Conservation (phyloP, 2,113 vertebrate species). For the Cettia cetti region DNA sequence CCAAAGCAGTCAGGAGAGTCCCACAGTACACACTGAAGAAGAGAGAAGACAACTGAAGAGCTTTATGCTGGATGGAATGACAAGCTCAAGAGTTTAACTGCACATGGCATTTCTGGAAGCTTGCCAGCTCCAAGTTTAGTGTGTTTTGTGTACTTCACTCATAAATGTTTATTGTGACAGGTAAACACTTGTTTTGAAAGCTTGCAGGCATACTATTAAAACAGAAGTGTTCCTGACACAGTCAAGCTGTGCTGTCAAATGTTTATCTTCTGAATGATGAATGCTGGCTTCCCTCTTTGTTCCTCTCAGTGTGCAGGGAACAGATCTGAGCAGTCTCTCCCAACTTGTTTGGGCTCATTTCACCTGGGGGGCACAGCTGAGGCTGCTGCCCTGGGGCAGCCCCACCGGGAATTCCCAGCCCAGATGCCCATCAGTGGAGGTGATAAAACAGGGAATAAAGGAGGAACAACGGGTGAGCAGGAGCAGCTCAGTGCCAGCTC, state of each 20-base stretch:
- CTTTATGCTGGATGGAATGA: conserved; percentile 60
- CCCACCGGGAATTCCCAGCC: background rate
- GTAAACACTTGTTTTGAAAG: conserved; percentile 83
- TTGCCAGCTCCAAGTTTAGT: conserved; percentile 66
- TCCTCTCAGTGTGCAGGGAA: background rate
- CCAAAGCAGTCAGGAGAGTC: background rate
- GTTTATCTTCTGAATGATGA: conserved; percentile 73
- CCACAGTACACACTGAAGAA: background rate
- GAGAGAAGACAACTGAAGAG: conserved; percentile 29
- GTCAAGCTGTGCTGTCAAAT: conserved; percentile 78
- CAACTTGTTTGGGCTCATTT: background rate
- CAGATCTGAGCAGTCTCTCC: background rate
- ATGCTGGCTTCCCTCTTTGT: conserved; percentile 39
- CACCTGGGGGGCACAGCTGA: background rate
- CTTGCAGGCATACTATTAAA: conserved; percentile 77
- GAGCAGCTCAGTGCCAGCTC: background rate
- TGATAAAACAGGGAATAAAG: background rate
- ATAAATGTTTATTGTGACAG: conserved; percentile 82
- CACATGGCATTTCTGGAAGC: conserved; percentile 64
- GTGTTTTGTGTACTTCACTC: conserved; percentile 76
- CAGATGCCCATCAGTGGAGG: background rate
- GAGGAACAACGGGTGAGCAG: background rate
- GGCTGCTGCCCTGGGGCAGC: background rate
- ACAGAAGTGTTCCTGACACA: conserved; percentile 78
- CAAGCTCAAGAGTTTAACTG: conserved; percentile 61